Conservation (phyloP, 2,113 vertebrate genomes). For the Microtus richardsoni region DNA sequence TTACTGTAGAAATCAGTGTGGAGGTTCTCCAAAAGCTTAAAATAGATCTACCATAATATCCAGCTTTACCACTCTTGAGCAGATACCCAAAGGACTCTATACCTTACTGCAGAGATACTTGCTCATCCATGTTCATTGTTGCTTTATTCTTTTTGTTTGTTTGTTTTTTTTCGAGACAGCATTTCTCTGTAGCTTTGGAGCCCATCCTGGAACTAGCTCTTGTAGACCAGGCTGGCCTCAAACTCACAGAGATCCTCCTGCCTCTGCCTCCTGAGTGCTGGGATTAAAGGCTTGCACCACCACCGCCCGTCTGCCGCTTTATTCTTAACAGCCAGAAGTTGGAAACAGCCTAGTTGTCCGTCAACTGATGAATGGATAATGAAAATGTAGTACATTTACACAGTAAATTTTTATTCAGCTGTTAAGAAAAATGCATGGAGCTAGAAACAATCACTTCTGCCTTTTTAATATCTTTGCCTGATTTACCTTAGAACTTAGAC, state of each 20-base stretch:
- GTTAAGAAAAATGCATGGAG: background rate
- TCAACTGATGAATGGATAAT: background rate
- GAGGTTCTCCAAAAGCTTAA: background rate
- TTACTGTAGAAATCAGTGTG: background rate
- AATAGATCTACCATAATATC: background rate
- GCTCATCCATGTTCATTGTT: no score
- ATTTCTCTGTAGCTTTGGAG: no score
- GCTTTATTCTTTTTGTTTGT: no score
- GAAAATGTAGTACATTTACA: background rate
- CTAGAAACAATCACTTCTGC: background rate
- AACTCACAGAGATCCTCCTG: no score
- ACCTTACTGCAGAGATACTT: background rate
- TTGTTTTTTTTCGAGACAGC: no score
- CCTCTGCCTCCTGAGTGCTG: no score
- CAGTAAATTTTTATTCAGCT: background rate
- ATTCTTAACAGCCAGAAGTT: background rate
- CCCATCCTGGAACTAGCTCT: no score
- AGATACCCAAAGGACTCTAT: background rate
- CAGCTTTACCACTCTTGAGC: no score
- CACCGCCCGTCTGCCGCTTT: background rate
- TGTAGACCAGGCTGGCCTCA: no score
- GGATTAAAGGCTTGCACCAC: no score
- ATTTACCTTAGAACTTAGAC: background rate
- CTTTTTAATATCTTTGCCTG: background rate
- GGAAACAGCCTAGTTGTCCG: background rate